Evolutionary conservation across 2,888 invertebrate genomes (phyloP), one percentile per base, ranked within the genome.

Genomic region (Stenoptilia bipunctidactyla): DNA sequence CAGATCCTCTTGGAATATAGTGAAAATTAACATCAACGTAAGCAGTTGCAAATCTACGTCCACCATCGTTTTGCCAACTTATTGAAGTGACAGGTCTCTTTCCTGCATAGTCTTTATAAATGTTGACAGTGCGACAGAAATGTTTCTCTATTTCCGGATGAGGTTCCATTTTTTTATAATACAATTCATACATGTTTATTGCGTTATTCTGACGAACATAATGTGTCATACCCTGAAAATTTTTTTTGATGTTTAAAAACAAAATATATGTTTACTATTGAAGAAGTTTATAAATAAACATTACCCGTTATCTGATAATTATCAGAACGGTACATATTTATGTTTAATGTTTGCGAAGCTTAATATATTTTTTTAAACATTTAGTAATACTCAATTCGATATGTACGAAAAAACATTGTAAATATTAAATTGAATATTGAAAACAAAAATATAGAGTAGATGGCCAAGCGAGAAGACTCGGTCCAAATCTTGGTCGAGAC

Each of bases 181-280:
- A 96, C 49, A 92, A 90, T 61, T 93, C 90, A 69, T 96, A 96
- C 62, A 97, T 93, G 65, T 97, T 92, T 34, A 97, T 88, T 0
- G 96, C 92, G 70, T 95, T 97, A 72, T 97, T 97, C 77, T 97
- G 96, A 46, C 89, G 79, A 42, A 96, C 90, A 57, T 90, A 91
- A 58, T 92, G 91, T 58, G 97, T 96, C 88, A 93, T 88, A 13
- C 85, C 86, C 93, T 94, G 63, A 12, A 30, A 30, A 30, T 9
- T 4, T 9, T 12, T n/a, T 8, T 8, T n/a, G n/a, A n/a, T 6
- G 9, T 25, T 25, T 6, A 9, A 5, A 25, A 25, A 25, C 25
- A 9, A 6, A 9, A 25, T 25, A 9, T 25, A 25, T 6, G 9
- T 6, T 5, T 9, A 25, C 25, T 5, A 9, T 25, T 25, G 9